phyloP scores from a whole-genome alignment of 2,113 vertebrate species.

The Lophius piscatorius region DNA sequence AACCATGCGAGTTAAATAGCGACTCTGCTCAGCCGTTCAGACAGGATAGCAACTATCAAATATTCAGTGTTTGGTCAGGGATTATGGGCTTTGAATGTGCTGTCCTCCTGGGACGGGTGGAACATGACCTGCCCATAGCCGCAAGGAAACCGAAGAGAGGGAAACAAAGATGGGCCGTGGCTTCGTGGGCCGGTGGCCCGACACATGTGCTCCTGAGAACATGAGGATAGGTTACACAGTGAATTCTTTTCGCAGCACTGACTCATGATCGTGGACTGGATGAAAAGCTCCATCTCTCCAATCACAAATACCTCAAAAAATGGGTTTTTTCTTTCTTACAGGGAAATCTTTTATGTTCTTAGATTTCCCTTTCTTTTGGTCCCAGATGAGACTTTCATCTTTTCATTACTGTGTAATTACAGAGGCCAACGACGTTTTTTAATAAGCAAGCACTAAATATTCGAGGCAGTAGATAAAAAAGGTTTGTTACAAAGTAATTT shows the following conservation, averaged over 20 bases:
- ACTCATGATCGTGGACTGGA: neutral
- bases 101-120: conserved; percentile 66
- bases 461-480: no score
- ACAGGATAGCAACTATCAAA: conserved; percentile 69
- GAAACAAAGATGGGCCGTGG: conserved; percentile 65
- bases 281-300: no score
- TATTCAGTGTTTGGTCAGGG: conserved; percentile 81
- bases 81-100: conserved; percentile 64
- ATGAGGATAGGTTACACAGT: conserved; percentile 22
- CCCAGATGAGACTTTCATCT: conserved; percentile 18
- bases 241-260: neutral
- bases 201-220: conserved; percentile 20
- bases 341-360: conserved; percentile 2
- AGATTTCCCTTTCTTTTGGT: conserved; percentile 10
- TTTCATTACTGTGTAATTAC: conserved; percentile 21
- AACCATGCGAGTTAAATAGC: conserved; percentile 34
- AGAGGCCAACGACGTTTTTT: neutral
- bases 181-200: conserved; percentile 37
- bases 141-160: conserved; percentile 69
- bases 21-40: conserved; percentile 31
- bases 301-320: neutral
- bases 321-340: no score
- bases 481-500: no score
- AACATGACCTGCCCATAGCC: conserved; percentile 78
- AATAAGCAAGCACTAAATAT: no score